A percentile compares a stretch with the other conserved stretches of the same genome.
Evolutionary conservation across 2,113 vertebrate genomes (phyloP).

Genomic region (Callionymus lyra): DNA sequence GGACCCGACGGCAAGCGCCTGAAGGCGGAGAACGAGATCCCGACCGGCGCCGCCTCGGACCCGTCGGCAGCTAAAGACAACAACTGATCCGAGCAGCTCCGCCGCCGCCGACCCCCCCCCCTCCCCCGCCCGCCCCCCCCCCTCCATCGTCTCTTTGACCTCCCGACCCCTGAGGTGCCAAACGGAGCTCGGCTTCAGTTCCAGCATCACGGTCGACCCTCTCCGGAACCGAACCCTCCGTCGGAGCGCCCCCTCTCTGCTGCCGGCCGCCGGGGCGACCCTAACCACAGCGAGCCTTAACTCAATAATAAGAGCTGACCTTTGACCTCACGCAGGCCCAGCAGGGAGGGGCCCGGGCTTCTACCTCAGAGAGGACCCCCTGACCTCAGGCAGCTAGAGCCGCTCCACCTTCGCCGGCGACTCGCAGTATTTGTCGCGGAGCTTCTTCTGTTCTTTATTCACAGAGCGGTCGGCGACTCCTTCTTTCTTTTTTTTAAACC

Average conservation of each 20-base stretch:
- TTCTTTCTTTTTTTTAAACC: too few relatives aligned
- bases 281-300: conserved; percentile 78
- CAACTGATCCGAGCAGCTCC: conserved; percentile 25
- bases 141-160: conserved; percentile 24
- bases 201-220: conserved; percentile 23
- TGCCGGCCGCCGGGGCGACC: conserved; percentile 24
- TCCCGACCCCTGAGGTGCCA: conserved; percentile 75
- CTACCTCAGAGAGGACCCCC: conserved; percentile 57
- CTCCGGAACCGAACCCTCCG: conserved; percentile 3
- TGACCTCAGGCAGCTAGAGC: too few relatives aligned
- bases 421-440: too few relatives aligned
- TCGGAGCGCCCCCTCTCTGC: conserved; percentile 14
- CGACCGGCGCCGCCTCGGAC: conserved; percentile 64
- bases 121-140: conserved; percentile 5
- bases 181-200: conserved; percentile 64
- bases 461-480: too few relatives aligned
- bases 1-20: conserved; percentile 78
- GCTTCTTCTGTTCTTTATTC: too few relatives aligned
- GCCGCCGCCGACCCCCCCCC: conserved; percentile 2
- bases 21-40: conserved; percentile 70
- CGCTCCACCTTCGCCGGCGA: too few relatives aligned
- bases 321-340: conserved; percentile 28
- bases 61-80: conserved; percentile 63
- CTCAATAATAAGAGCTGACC: conserved; percentile 40
- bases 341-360: conserved; percentile 29